A percentile compares a stretch with the other conserved stretches of the same genome.
These are phyloP conservation scores for Rhineura floridana DNA, from an alignment of 2,113 vertebrate genomes.

Conservation along the genomic window DNA sequence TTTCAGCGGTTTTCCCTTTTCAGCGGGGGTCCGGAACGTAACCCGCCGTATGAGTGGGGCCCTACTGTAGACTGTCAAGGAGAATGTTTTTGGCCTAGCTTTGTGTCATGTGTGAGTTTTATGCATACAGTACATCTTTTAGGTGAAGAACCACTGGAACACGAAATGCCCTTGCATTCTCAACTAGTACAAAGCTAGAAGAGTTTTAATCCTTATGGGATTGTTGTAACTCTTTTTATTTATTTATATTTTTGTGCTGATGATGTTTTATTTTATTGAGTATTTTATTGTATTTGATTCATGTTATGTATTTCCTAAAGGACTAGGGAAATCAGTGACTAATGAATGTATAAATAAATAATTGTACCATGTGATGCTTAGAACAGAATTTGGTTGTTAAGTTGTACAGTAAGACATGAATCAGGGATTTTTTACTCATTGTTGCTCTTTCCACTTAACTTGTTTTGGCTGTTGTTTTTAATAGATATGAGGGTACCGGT, in stretches of 20 bases:
- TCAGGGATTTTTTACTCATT: too few relatives aligned
- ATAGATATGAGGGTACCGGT: constrained; percentile 94
- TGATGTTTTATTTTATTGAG: neutral
- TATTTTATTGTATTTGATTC: neutral
- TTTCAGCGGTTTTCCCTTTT: too few relatives aligned
- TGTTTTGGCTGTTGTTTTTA: neutral
- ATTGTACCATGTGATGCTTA: neutral
- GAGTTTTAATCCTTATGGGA: neutral
- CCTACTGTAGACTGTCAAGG: too few relatives aligned
- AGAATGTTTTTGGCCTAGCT: neutral
- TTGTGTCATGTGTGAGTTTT: neutral
- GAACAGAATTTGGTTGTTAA: neutral
- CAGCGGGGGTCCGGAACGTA: too few relatives aligned
- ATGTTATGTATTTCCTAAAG: neutral
- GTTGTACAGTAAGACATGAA: neutral
- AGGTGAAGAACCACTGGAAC: neutral
- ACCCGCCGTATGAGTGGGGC: too few relatives aligned
- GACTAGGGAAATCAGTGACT: neutral
- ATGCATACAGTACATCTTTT: neutral
- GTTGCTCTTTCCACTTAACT: too few relatives aligned
- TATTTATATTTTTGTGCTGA: neutral
- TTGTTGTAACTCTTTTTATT: neutral
- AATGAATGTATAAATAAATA: too few relatives aligned
- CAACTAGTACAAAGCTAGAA: neutral
- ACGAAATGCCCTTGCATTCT: neutral